phyloP scores from a whole-genome alignment of 2,888 invertebrate genomes.

The Tiliacea aurago region DNA sequence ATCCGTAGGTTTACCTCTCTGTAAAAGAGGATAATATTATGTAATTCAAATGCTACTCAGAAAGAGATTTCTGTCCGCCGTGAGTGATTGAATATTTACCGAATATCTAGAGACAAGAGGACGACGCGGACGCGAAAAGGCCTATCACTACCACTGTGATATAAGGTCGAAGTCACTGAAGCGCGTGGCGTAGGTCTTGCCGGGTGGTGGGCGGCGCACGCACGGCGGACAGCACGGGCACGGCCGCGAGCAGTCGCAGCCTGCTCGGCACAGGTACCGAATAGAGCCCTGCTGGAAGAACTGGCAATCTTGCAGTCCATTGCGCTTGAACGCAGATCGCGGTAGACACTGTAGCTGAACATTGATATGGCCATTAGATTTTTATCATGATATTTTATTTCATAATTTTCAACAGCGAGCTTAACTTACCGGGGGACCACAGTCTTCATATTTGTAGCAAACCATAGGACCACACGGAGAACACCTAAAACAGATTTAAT shows the following conservation, averaged over 20 bases:
- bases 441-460: slow-evolving; percentile 89
- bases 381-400: slow-evolving; percentile 9
- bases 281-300: slow-evolving; percentile 89
- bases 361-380: slow-evolving; percentile 58
- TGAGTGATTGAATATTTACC: slow-evolving; percentile 79
- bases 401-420: background rate
- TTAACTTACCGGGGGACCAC: slow-evolving; percentile 85
- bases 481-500: slow-evolving; percentile 76
- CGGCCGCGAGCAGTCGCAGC: slow-evolving; percentile 78
- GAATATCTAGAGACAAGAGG: slow-evolving; percentile 70
- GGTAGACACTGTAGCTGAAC: slow-evolving; percentile 87
- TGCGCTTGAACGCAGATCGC: slow-evolving; percentile 89
- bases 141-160: slow-evolving; percentile 88
- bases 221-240: slow-evolving; percentile 87
- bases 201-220: slow-evolving; percentile 86
- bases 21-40: slow-evolving; percentile 62
- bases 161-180: slow-evolving; percentile 88
- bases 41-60: slow-evolving; percentile 28
- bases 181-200: slow-evolving; percentile 88
- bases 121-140: slow-evolving; percentile 65
- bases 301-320: slow-evolving; percentile 88
- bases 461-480: slow-evolving; percentile 88
- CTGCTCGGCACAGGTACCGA: slow-evolving; percentile 86
- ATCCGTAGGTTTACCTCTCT: slow-evolving; percentile 78
- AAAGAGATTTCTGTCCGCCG: slow-evolving; percentile 78